Conservation (phyloP, 2,888 invertebrate species). For the Troilus luridus region DNA sequence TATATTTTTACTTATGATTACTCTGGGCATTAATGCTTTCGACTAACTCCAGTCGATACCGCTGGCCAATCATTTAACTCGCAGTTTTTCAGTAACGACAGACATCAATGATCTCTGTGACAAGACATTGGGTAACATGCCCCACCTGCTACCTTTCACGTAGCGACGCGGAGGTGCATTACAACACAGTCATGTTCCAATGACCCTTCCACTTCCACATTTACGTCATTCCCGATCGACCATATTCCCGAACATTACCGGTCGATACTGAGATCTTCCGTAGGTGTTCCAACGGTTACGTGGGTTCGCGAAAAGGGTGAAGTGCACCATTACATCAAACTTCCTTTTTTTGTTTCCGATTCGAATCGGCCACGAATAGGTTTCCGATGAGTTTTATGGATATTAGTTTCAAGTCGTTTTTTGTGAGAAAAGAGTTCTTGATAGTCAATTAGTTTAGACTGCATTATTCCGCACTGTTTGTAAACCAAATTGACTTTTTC, state of each 20-base stretch:
- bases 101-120: neutral
- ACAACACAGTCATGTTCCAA: slow-evolving; percentile 9
- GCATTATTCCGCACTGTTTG: too few relatives aligned
- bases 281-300: neutral
- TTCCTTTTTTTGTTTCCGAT: slow-evolving; percentile 5
- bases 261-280: neutral
- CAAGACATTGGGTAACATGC: neutral
- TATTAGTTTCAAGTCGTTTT: neutral
- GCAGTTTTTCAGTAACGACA: neutral
- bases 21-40: neutral
- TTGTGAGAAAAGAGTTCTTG: too few relatives aligned
- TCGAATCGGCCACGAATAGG: neutral
- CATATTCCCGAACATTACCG: neutral
- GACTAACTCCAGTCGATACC: neutral
- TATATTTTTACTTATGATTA: too few relatives aligned
- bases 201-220: neutral
- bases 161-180: neutral
- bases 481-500: too few relatives aligned
- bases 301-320: neutral
- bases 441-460: too few relatives aligned
- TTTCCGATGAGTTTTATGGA: neutral
- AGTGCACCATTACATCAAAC: neutral
- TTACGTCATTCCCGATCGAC: neutral
- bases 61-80: neutral
- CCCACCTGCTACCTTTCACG: neutral